Percentiles rank a stretch among this genome's conserved stretches.
phyloP scores from a whole-genome alignment of 2,888 invertebrate genomes.

The Metellina segmentata region DNA sequence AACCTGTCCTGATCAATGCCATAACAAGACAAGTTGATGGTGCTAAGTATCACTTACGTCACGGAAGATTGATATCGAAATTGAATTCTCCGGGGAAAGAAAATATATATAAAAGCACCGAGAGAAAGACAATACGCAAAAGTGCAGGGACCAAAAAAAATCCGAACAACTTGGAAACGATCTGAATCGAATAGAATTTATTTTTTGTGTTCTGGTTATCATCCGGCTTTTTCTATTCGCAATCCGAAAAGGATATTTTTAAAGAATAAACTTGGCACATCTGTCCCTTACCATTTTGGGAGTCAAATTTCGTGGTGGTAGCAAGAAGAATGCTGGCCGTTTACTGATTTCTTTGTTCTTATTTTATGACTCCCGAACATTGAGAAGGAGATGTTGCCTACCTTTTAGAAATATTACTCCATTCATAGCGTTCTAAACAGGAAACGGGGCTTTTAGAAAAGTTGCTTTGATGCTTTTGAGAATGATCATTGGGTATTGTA shows the following conservation, averaged over 20 bases:
- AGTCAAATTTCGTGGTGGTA: slow-evolving; percentile 42
- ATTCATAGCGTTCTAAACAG: slow-evolving; percentile 31
- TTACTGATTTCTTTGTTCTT: slow-evolving; percentile 22
- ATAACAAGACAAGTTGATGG: slow-evolving; percentile 57
- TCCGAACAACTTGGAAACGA: not conserved
- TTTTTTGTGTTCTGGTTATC: slow-evolving; percentile 61
- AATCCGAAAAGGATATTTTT: slow-evolving; percentile 12
- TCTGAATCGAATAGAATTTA: slow-evolving; percentile 43
- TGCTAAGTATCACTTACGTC: slow-evolving; percentile 56
- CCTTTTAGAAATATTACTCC: slow-evolving; percentile 62
- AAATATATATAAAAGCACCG: not conserved
- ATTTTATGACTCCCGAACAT: slow-evolving; percentile 46
- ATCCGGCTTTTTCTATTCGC: slow-evolving; percentile 31
- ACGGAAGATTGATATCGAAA: slow-evolving; percentile 51
- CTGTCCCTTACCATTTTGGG: slow-evolving; percentile 48
- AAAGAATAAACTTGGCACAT: slow-evolving; percentile 39
- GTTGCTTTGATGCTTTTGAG: slow-evolving; percentile 50
- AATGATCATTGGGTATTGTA: slow-evolving; percentile 32
- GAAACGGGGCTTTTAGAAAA: slow-evolving; percentile 52
- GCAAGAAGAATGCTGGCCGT: slow-evolving; percentile 17
- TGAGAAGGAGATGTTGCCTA: not conserved
- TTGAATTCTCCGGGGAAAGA: slow-evolving; percentile 35
- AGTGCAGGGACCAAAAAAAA: not conserved
- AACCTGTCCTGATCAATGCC: slow-evolving; percentile 46
- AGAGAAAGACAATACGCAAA: slow-evolving; percentile 21